These are phyloP conservation scores for Melanchra persicariae DNA, from an alignment of 2,888 invertebrate genomes.

Conservation along the genomic window DNA sequence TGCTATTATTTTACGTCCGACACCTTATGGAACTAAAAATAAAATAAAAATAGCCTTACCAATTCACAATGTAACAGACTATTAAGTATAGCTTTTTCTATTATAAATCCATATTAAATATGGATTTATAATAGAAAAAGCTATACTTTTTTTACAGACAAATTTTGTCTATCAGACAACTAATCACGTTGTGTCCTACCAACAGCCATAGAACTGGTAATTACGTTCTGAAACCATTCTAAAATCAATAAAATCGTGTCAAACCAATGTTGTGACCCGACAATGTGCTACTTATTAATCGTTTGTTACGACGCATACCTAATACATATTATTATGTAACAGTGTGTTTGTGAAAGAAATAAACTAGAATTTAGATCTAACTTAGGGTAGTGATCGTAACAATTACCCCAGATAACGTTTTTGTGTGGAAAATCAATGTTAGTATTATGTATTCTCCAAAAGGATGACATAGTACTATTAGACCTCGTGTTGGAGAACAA, in stretches of 20 bases:
- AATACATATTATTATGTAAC: background rate
- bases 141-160: too few relatives aligned
- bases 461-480: too few relatives aligned
- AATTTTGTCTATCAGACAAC: background rate
- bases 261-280: constrained; percentile 20
- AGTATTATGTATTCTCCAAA: too few relatives aligned
- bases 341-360: constrained; percentile 14
- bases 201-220: constrained; percentile 6
- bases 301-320: constrained; percentile 17
- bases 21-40: too few relatives aligned
- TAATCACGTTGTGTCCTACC: background rate
- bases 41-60: too few relatives aligned
- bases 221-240: constrained; percentile 14
- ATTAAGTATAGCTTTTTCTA: too few relatives aligned
- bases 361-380: constrained; percentile 10
- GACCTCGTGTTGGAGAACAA: too few relatives aligned
- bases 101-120: too few relatives aligned
- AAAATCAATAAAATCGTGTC: constrained; percentile 56
- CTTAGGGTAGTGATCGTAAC: background rate
- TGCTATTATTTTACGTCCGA: too few relatives aligned
- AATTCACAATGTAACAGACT: too few relatives aligned
- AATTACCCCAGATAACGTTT: constrained; percentile 7
- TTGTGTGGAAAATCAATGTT: constrained; percentile 10
- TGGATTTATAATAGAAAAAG: too few relatives aligned
- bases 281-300: constrained; percentile 3